phyloP scores from a whole-genome alignment of 1,140 invertebrate species.

The Mesaphorura yosii region DNA sequence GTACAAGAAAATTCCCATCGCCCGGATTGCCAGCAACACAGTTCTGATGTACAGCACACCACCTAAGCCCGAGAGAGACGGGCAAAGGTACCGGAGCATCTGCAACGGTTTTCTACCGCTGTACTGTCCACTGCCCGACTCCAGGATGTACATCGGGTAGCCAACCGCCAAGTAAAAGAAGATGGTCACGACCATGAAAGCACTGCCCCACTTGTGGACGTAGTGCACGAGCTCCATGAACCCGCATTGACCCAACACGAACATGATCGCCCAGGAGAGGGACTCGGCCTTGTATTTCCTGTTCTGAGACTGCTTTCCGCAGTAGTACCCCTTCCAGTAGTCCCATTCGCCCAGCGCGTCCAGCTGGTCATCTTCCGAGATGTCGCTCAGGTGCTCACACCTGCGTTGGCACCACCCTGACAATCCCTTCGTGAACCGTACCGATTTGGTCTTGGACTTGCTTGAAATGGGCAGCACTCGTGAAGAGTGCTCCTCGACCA shows the following conservation, averaged over 20 bases:
- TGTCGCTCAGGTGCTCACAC: background rate
- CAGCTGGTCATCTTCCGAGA: background rate
- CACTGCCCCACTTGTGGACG: background rate
- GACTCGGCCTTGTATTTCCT: background rate
- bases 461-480: too few relatives aligned
- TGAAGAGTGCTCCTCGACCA: too few relatives aligned
- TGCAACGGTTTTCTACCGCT: slow-evolving; percentile 12
- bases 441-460: too few relatives aligned
- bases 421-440: too few relatives aligned
- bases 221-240: background rate
- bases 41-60: too few relatives aligned
- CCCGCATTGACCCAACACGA: background rate
- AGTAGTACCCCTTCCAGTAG: background rate
- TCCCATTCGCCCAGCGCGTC: background rate
- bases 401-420: too few relatives aligned
- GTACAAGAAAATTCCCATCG: slow-evolving; percentile 1
- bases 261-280: background rate
- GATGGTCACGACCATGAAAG: background rate
- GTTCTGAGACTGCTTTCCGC: background rate
- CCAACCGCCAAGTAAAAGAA: background rate
- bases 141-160: slow-evolving; percentile 1
- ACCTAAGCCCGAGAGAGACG: slow-evolving; percentile 6
- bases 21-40: background rate
- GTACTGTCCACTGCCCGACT: slow-evolving; percentile 16
- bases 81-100: slow-evolving; percentile 7